Percentiles rank a stretch among this genome's conserved stretches.
Conservation (phyloP, 2,113 vertebrate genomes). For the human region DNA sequence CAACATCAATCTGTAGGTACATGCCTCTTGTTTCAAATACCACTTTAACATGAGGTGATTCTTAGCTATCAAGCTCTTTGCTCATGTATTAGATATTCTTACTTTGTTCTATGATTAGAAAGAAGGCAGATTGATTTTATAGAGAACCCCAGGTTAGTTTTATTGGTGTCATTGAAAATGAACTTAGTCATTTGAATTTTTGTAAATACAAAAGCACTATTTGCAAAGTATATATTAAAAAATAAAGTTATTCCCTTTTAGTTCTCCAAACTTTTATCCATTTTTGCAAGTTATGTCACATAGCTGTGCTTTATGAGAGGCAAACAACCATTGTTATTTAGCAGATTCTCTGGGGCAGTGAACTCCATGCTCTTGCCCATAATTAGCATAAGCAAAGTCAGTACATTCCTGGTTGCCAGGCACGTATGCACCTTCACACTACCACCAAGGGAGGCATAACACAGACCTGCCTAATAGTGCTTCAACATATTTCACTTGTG, state of each 20-base stretch:
- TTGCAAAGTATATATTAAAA: background rate
- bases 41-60: background rate
- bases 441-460: background rate
- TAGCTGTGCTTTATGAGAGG: background rate
- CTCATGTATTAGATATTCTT: background rate
- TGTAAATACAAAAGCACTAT: background rate
- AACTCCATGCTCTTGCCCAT: background rate
- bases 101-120: background rate
- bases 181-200: background rate
- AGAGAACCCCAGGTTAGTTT: background rate
- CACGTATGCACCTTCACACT: background rate
- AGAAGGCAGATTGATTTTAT: background rate
- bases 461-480: background rate
- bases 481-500: background rate
- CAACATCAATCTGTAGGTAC: background rate
- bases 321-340: background rate
- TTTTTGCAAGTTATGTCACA: background rate
- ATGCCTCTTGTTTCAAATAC: background rate
- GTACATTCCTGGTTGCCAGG: background rate
- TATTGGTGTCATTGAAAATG: background rate
- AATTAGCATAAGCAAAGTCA: constrained; percentile 3
- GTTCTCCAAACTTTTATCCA: background rate
- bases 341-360: background rate
- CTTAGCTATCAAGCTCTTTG: background rate
- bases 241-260: background rate